Percentiles rank a stretch among this genome's conserved stretches.
Conservation (phyloP, 2,113 vertebrate genomes). For the Atractosteus spatula region DNA sequence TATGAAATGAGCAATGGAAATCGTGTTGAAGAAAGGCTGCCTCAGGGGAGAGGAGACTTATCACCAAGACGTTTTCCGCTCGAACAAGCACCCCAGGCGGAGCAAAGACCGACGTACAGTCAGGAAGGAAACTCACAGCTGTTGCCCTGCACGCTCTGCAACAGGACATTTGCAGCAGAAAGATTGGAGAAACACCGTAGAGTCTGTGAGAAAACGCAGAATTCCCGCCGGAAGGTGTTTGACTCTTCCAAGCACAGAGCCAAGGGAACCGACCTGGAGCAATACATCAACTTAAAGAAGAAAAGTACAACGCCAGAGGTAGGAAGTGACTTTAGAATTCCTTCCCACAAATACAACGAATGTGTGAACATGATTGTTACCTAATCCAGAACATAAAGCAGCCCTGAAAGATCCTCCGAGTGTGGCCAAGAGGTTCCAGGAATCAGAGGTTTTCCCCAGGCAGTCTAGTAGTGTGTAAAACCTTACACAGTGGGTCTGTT, state of each 20-base stretch:
- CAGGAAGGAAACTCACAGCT: conserved; percentile 19
- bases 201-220: conserved; percentile 67
- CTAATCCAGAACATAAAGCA: no score
- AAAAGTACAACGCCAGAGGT: conserved; percentile 59
- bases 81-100: conserved; percentile 1
- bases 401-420: no score
- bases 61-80: neutral
- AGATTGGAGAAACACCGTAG: conserved; percentile 72
- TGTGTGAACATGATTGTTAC: no score
- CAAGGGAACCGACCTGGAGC: conserved; percentile 73
- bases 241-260: conserved; percentile 68
- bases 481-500: no score
- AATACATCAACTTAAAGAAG: conserved; percentile 60
- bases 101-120: neutral
- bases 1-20: neutral
- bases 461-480: no score
- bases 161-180: conserved; percentile 60
- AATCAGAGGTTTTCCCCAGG: no score
- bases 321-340: conserved; percentile 16
- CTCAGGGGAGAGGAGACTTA: neutral
- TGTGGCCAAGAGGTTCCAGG: no score
- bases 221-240: conserved; percentile 68
- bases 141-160: conserved; percentile 68
- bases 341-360: no score
- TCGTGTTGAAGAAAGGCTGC: neutral